A percentile compares a stretch with the other conserved stretches of the same genome.
phyloP scores from a whole-genome alignment of 2,797 vertebrate genomes.

The Arnoldichthys spilopterus region DNA sequence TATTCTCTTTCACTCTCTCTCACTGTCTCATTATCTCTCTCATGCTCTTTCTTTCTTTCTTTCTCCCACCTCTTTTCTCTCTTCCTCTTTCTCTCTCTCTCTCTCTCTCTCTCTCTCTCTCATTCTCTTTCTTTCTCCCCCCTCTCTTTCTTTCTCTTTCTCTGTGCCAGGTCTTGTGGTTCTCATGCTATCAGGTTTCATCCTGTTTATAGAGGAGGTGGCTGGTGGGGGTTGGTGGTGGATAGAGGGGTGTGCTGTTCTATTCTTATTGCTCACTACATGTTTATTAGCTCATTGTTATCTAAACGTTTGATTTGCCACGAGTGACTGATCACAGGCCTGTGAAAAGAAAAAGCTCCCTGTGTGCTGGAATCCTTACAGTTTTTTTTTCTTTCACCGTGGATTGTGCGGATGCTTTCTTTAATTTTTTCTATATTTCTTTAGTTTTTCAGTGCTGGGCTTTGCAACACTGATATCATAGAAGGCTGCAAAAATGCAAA shows the following conservation, averaged over 20 bases:
- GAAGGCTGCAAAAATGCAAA: background rate
- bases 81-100: no score
- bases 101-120: background rate
- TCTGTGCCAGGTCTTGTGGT: conserved; percentile 35
- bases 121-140: background rate
- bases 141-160: background rate
- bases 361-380: conserved; percentile 5
- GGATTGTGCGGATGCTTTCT: conserved; percentile 1
- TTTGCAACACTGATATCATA: background rate
- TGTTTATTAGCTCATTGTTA: conserved; percentile 53
- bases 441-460: no score
- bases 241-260: conserved; percentile 3
- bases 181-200: conserved; percentile 51
- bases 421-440: no score
- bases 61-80: no score
- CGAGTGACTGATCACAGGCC: conserved; percentile 34
- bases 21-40: background rate
- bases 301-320: conserved; percentile 50
- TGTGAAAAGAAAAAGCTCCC: conserved; percentile 23
- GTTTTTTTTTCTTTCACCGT: background rate
- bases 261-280: conserved; percentile 23
- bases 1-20: background rate
- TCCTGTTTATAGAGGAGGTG: conserved; percentile 49
- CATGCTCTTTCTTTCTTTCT: background rate
- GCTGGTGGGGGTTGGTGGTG: conserved; percentile 16